Percentiles rank a stretch among this genome's conserved stretches.
Evolutionary conservation across 1,140 invertebrate genomes (phyloP).

Genomic region (Drosophila ambigua): DNA sequence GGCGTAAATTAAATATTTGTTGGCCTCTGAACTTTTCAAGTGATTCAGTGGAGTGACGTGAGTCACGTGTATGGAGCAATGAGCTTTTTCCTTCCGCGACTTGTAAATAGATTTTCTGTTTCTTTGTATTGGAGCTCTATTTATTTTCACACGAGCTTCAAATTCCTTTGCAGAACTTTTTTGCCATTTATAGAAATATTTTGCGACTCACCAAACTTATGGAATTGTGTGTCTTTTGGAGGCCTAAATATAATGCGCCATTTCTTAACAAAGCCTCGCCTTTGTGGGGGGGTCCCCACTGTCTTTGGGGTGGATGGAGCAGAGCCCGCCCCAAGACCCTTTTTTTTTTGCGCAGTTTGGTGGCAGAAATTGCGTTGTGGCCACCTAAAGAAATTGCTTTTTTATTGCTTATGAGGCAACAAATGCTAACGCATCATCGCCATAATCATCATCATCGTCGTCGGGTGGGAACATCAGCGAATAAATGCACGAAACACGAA

Average conservation of each 20-base stretch:
- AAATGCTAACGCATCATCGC: slow-evolving; percentile 44
- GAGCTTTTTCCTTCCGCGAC: no score
- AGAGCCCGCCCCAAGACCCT: slow-evolving; percentile 23
- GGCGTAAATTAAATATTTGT: slow-evolving; percentile 5
- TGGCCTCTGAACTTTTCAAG: slow-evolving; percentile 14
- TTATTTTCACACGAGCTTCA: no score
- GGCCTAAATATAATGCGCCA: slow-evolving; percentile 38
- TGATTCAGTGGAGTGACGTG: slow-evolving; percentile 5
- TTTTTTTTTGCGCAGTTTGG: slow-evolving; percentile 47
- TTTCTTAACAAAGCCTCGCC: slow-evolving; percentile 40
- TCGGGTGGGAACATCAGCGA: slow-evolving; percentile 1
- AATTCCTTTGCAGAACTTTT: no score
- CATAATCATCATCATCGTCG: slow-evolving; percentile 22
- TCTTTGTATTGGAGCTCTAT: no score
- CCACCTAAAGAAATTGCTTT: slow-evolving; percentile 57
- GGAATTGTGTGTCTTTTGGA: slow-evolving; percentile 14
- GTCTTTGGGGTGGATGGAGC: slow-evolving; percentile 11
- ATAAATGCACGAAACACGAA: slow-evolving; percentile 57
- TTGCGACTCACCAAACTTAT: slow-evolving; percentile 3
- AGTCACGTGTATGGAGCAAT: slow-evolving; percentile 9
- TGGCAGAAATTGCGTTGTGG: slow-evolving; percentile 47
- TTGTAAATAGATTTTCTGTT: no score
- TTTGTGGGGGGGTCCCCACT: slow-evolving; percentile 25
- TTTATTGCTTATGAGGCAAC: slow-evolving; percentile 54
- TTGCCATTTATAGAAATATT: slow-evolving; percentile 10